Percentiles rank a stretch among this genome's conserved stretches.
Evolutionary conservation across 1,140 invertebrate species (phyloP).

Genomic region (Drosophila pseudoobscura): DNA sequence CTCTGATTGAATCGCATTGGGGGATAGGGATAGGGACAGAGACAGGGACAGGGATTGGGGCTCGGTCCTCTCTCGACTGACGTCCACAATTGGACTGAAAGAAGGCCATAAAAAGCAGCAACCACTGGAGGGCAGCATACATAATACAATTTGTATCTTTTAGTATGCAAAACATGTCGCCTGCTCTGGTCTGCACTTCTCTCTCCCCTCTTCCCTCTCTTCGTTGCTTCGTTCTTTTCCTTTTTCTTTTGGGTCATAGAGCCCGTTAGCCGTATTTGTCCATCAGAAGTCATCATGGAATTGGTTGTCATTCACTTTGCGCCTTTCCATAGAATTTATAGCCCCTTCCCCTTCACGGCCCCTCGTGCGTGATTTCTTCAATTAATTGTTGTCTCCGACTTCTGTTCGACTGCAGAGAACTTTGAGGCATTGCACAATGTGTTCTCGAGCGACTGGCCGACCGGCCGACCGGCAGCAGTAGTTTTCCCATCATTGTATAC

Average conservation of each 20-base stretch:
- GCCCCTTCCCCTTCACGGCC: conserved; percentile 22
- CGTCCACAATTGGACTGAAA: conserved; percentile 75
- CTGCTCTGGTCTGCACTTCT: not conserved
- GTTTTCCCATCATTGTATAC: conserved; percentile 55
- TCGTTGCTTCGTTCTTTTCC: conserved; percentile 8
- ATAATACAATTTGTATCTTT: conserved; percentile 55
- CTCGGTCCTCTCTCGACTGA: conserved; percentile 20
- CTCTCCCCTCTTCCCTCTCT: not conserved
- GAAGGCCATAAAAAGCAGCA: conserved; percentile 51
- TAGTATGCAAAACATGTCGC: conserved; percentile 77
- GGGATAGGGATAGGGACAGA: conserved; percentile 3
- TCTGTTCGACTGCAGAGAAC: conserved; percentile 37
- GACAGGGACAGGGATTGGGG: not conserved
- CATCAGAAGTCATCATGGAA: conserved; percentile 60
- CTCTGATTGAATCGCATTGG: conserved; percentile 60
- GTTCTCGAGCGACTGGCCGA: conserved; percentile 23
- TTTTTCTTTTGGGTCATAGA: conserved; percentile 56
- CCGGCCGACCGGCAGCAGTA: not conserved
- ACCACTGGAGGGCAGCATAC: conserved; percentile 49
- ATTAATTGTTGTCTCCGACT: conserved; percentile 69
- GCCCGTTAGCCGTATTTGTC: conserved; percentile 75
- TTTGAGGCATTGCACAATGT: conserved; percentile 65
- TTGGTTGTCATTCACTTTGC: conserved; percentile 55
- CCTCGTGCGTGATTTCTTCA: conserved; percentile 75
- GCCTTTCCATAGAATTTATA: conserved; percentile 20